Evolutionary conservation across 2,113 vertebrate species (phyloP).

Genomic region (Orycteropus afer): DNA sequence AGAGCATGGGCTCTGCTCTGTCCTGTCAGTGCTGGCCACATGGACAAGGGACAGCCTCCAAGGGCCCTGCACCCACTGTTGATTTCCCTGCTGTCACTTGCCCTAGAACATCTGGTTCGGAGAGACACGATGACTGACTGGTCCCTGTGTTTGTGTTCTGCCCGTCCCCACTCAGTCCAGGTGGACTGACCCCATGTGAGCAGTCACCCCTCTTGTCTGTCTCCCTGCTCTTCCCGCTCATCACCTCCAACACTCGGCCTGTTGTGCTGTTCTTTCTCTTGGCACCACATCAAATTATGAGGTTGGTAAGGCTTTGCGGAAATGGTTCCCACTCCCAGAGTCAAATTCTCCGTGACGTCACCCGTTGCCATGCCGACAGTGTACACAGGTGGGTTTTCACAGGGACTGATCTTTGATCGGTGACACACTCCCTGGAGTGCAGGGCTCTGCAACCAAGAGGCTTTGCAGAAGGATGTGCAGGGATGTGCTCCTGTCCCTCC

Average conservation of each 20-base stretch:
- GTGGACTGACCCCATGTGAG: neutral
- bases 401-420: neutral
- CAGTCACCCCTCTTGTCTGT: rapidly evolving
- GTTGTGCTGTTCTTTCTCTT: neutral
- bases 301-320: slow-evolving; percentile 31
- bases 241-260: neutral
- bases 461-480: neutral
- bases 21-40: rapidly evolving
- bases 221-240: neutral
- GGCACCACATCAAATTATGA: neutral
- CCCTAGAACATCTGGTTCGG: neutral
- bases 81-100: neutral
- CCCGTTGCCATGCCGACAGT: neutral
- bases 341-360: neutral
- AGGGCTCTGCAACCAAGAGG: neutral
- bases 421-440: neutral
- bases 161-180: too few species aligned
- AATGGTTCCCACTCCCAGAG: neutral
- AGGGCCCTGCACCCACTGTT: neutral
- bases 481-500: neutral
- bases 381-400: slow-evolving; percentile 23
- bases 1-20: rapidly evolving
- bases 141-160: rapidly evolving
- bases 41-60: rapidly evolving
- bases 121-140: neutral